Evolutionary conservation across 2,797 vertebrate genomes (phyloP).

Genomic region (Pagetopsis macropterus): DNA sequence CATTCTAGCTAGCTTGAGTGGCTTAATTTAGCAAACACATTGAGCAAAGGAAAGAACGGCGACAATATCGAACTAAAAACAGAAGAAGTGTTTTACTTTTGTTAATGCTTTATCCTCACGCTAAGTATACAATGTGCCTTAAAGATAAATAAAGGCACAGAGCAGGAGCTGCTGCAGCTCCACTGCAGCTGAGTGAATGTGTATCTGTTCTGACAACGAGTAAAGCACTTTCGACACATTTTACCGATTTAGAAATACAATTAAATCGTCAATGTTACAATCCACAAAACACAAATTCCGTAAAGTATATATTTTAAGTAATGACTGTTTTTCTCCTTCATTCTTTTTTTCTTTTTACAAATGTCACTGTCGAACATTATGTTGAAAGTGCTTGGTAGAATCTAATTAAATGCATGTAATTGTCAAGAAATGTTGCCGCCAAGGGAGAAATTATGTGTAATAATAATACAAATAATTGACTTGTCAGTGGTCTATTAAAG

Average conservation of each 20-base stretch:
- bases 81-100: not conserved
- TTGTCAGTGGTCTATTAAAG: not conserved
- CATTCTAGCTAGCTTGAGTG: constrained; percentile 39
- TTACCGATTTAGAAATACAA: not conserved
- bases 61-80: not conserved
- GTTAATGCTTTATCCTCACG: not conserved
- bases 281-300: not conserved
- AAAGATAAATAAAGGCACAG: not conserved
- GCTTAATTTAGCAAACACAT: constrained; percentile 28
- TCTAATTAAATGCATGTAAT: not conserved
- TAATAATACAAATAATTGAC: not conserved
- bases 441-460: not conserved
- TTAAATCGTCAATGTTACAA: accelerated
- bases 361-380: not conserved
- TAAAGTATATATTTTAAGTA: not conserved
- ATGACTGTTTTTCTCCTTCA: accelerated
- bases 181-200: constrained; percentile 27
- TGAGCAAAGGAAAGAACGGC: not conserved
- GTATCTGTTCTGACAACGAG: constrained; percentile 31
- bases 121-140: not conserved
- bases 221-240: constrained; percentile 62
- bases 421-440: not conserved
- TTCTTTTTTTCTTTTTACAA: accelerated
- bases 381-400: constrained; percentile 45
- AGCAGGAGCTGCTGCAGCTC: not conserved